phyloP scores from a whole-genome alignment of 92 coral and sea anemone genomes.

The Pocillopora meandrina region DNA sequence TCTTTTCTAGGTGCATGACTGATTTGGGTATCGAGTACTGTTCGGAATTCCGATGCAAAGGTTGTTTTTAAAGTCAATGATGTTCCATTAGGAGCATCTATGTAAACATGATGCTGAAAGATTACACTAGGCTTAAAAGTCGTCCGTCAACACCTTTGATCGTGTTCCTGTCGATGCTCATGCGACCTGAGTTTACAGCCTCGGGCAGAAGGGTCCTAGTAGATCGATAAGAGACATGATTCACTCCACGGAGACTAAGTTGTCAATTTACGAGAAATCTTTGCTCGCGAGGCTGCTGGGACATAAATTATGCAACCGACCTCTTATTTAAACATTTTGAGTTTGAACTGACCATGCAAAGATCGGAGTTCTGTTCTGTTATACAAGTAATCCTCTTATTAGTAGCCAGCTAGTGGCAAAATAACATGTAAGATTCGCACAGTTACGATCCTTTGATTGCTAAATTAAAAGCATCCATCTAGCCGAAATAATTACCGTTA shows the following conservation, averaged over 20 bases:
- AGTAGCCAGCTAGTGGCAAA: too few relatives aligned
- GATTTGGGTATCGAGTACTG: neutral
- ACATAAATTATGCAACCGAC: neutral
- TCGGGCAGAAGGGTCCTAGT: neutral
- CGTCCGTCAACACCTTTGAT: slow-evolving; percentile 4
- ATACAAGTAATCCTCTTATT: neutral
- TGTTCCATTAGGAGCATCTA: neutral
- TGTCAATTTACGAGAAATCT: neutral
- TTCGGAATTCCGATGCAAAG: neutral
- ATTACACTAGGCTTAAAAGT: neutral
- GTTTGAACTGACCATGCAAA: neutral
- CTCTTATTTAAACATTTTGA: slow-evolving; percentile 9
- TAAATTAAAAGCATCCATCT: neutral
- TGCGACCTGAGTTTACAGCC: neutral
- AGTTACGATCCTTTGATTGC: neutral
- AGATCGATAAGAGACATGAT: slow-evolving; percentile 9
- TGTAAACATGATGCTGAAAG: slow-evolving; percentile 21
- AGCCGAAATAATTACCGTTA: neutral
- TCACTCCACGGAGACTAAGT: neutral
- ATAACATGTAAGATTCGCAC: neutral
- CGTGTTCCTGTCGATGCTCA: neutral
- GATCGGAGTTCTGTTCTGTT: neutral
- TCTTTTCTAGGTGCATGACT: neutral
- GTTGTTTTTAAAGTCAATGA: neutral
- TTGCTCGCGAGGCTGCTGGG: neutral